Base-by-base conservation (phyloP, 2,888 invertebrate genomes). In the Pterostichus madidus region DNA sequence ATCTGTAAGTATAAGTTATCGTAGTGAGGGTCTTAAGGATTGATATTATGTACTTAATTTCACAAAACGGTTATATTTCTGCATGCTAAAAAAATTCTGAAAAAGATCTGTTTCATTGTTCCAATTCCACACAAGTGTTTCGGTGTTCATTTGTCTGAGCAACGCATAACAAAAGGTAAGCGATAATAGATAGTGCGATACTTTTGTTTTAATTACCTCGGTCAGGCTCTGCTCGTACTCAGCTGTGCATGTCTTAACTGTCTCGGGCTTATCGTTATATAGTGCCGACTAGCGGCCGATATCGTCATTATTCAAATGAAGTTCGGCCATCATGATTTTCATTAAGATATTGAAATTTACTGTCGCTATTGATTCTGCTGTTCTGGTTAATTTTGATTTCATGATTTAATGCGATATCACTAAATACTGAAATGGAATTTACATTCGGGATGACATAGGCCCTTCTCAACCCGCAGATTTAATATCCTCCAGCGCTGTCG, bases 261-360 rank as follows among this genome's bases (percentile, higher is more conserved):
- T 32, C 35, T 7, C 13, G 11, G 13, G 64, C 64, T 64, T 64
- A 64, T 64, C 64, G 32, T 24, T 59, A 53, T 53, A 53, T 59
- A 59, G 68, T 71, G 35, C 61, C 11, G 17, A 44, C 24, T 17
- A 78, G 39, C 59, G 56, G 39, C 53, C 64, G 78, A 78, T 78
- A 78, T 78, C 59, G 78, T 44, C 15, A 64, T 80, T 80, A 80
- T 80, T 80, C 80, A 80, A 80, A 80, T 80, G 49, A 68, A 68
- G 68, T 80, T 68, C 80, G 80, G 52, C 80, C 80, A 80, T 49
- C 46, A 68, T 68, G 80, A 80, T 80, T 80, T 71, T 80, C 80
- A 80, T 80, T 80, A 80, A 80, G 80, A 80, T 80, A 80, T 80
- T 80, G 80, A 73, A 80, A 80, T 80, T 53, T 80, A 80, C 39